Percentiles rank a stretch among this genome's conserved stretches.
phyloP scores from a whole-genome alignment of 2,113 vertebrate species.

The Balaeniceps rex region DNA sequence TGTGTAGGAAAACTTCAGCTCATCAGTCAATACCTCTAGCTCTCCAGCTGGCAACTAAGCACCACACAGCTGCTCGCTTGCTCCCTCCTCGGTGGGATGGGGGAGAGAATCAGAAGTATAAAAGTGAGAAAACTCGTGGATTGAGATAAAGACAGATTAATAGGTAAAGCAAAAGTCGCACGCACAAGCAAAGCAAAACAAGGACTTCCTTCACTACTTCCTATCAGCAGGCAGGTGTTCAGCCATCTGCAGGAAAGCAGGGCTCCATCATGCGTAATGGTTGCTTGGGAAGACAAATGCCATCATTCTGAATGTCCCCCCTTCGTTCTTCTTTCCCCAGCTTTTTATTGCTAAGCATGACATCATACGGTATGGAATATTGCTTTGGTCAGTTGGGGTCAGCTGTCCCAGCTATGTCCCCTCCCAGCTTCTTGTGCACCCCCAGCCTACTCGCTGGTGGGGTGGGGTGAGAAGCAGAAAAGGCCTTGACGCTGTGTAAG shows the following conservation, averaged over 20 bases:
- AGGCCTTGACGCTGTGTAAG: too few relatives aligned
- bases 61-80: fast-evolving
- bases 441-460: too few relatives aligned
- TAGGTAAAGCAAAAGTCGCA: neutral
- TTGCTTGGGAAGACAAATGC: neutral
- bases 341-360: too few relatives aligned
- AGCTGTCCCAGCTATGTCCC: too few relatives aligned
- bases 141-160: neutral
- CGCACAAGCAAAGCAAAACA: fast-evolving
- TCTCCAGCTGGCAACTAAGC: neutral
- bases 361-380: too few relatives aligned
- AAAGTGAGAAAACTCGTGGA: neutral
- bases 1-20: neutral
- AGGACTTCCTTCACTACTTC: neutral
- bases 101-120: neutral
- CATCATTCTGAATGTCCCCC: fast-evolving
- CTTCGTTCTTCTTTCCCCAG: neutral
- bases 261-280: fast-evolving
- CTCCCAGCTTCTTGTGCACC: too few relatives aligned
- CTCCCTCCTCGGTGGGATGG: fast-evolving
- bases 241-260: neutral
- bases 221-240: neutral
- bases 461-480: too few relatives aligned
- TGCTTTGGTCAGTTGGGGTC: too few relatives aligned
- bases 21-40: neutral